Evolutionary conservation across 2,113 vertebrate species (phyloP), one percentile per base, ranked within the genome.

Genomic region (Hyperopisus bebe): DNA sequence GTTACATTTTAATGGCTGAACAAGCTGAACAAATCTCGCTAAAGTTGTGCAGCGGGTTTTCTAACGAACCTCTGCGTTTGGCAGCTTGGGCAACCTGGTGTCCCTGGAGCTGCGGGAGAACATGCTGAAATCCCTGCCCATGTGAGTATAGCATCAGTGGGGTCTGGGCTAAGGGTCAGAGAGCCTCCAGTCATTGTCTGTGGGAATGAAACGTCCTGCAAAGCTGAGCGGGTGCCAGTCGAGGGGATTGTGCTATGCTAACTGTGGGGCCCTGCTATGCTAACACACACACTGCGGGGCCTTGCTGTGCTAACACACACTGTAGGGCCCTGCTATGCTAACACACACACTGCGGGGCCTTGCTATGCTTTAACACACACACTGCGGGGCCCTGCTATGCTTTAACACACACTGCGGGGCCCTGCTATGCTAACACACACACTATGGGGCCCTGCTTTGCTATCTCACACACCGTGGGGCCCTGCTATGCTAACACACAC

Each of bases 81-180:
- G 62, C 90, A 99, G 98, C 93, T 95, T 99, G 53, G 97, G 97
- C 92, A 99, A 99, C 95, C 95, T 99, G 94, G 97, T 99, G 94
- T 99, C 98, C 58, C 88, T 99, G 95, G 98, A 99, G 94, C 97
- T 99, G 1, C 96, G 98, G 89, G 98, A 99, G 94, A 99, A 99
- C 95, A 95, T 99, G 92, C 96, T 99, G 89, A 99, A 98, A 94
- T 96, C 97, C 89, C 95, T 99, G 90, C 98, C 98, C 86, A 96
- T 96, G 98, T 99, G 95, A 98, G 98, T 98, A 21, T 21, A 53
- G 13, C 19, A 17, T 15, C 66, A 11, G 5, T 17, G 27, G 39
- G 88, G 10, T 27, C 27, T 70, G 11, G n/a, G 62, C 62, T 48
- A 27, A 24, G 82, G 10, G 21, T n/a, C 46, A n/a, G 42, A 85